Conservation (phyloP, 2,797 vertebrate species). For the Streptopelia turtur region DNA sequence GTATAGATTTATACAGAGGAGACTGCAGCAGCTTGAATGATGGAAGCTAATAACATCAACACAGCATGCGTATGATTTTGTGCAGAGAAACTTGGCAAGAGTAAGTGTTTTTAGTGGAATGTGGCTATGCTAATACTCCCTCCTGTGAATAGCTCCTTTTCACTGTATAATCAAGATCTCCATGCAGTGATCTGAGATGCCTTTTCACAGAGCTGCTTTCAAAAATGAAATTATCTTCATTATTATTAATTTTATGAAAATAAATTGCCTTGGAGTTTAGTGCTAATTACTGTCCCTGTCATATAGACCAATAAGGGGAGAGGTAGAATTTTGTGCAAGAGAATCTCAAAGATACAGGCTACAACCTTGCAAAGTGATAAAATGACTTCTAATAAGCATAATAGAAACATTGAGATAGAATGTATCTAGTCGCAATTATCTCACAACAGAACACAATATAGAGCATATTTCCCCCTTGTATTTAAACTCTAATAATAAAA, state of each 20-base stretch:
- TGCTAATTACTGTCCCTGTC: constrained; percentile 54
- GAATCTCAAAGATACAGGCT: background rate
- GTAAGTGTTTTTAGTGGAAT: constrained; percentile 56
- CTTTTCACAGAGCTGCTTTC: constrained; percentile 47
- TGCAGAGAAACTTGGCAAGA: constrained; percentile 67
- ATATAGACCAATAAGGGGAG: background rate
- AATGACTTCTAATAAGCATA: background rate
- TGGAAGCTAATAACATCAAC: constrained; percentile 67
- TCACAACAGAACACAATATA: background rate
- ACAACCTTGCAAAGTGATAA: constrained; percentile 9
- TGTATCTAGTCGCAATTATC: background rate
- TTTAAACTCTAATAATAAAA: background rate
- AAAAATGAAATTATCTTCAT: constrained; percentile 67
- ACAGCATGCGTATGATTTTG: constrained; percentile 56
- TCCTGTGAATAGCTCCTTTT: constrained; percentile 49
- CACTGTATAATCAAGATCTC: constrained; percentile 56
- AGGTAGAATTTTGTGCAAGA: background rate
- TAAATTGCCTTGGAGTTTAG: constrained; percentile 48
- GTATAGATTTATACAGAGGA: constrained; percentile 50
- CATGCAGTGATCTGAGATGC: constrained; percentile 28
- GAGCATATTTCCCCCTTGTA: background rate
- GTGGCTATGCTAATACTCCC: constrained; percentile 57
- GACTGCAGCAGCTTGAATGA: constrained; percentile 57
- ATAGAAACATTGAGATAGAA: background rate
- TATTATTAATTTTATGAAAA: constrained; percentile 68